Percentiles rank a stretch among this genome's conserved stretches.
Conservation (phyloP, 2,797 vertebrate species). For the Fringilla coelebs region DNA sequence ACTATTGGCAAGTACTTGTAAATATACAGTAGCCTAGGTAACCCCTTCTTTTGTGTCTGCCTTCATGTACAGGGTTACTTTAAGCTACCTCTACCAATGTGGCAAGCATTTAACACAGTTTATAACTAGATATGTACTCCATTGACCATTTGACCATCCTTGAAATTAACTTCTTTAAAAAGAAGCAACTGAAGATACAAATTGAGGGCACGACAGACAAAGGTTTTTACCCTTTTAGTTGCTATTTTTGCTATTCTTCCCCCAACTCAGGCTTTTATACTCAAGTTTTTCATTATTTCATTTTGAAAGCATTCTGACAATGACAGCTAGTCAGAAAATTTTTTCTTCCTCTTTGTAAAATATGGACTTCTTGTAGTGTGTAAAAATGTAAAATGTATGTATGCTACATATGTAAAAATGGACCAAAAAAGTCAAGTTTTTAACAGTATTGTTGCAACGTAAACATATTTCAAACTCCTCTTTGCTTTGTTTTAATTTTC, state of each 20-base stretch:
- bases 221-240: neutral
- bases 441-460: neutral
- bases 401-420: neutral
- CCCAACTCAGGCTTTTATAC: neutral
- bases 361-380: neutral
- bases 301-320: neutral
- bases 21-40: conserved; percentile 54
- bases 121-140: neutral
- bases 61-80: neutral
- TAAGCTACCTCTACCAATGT: neutral
- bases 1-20: conserved; percentile 42
- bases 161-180: neutral
- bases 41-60: conserved; percentile 27
- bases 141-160: neutral
- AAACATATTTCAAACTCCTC: neutral
- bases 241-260: neutral
- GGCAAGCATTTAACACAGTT: neutral
- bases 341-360: neutral
- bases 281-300: neutral
- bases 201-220: neutral
- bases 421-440: neutral
- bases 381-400: neutral
- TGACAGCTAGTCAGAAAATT: neutral
- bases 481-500: neutral
- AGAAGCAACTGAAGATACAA: neutral